phyloP scores from a whole-genome alignment of 2,113 vertebrate genomes.

The Egretta garzetta region DNA sequence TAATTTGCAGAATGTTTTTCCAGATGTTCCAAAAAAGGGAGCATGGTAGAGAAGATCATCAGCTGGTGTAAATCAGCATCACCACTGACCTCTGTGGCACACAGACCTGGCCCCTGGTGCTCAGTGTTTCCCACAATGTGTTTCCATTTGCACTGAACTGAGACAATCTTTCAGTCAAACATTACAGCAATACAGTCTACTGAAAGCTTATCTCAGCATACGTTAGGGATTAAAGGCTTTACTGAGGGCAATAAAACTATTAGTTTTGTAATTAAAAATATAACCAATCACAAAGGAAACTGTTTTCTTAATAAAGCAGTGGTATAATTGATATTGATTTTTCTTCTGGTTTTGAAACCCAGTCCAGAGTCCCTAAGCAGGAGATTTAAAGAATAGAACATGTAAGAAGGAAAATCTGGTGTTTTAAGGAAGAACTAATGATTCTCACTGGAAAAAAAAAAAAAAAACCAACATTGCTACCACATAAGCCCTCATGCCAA shows the following conservation, averaged over 20 bases:
- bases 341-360: slow-evolving; percentile 12
- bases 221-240: slow-evolving; percentile 32
- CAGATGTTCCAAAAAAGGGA: background rate
- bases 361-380: background rate
- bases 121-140: background rate
- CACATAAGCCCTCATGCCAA: background rate
- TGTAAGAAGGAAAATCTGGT: background rate
- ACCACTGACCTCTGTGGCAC: background rate
- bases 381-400: background rate
- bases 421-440: background rate
- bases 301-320: slow-evolving; percentile 8
- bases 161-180: background rate
- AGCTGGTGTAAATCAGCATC: background rate
- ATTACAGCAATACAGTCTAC: background rate
- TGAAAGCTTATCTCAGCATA: background rate
- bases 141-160: background rate
- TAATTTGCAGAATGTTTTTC: background rate
- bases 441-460: background rate
- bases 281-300: slow-evolving; percentile 44
- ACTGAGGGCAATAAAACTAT: slow-evolving; percentile 15
- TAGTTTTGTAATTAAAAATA: slow-evolving; percentile 65
- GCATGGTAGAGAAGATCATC: background rate
- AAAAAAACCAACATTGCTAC: background rate
- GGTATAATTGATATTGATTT: slow-evolving; percentile 52
- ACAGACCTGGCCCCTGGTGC: background rate